Base-by-base conservation (phyloP, 1,140 invertebrate species). In the Vanessa tameamea region DNA sequence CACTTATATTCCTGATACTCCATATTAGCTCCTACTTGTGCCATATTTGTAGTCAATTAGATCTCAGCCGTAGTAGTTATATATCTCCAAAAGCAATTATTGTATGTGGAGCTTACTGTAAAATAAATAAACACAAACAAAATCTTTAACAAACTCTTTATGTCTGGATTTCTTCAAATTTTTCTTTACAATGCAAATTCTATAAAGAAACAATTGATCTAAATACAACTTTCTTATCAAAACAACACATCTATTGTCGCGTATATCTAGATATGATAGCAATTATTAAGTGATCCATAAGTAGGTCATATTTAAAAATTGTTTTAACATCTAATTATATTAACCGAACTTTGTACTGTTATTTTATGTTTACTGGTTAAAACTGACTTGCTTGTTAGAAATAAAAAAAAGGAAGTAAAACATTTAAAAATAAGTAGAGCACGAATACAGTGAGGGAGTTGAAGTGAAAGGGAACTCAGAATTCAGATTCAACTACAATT, bases 1-100 rank as follows among this genome's bases (percentile, higher is more conserved):
- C 97, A 95, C 84, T 95, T 95, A 83, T 95, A 94, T 87, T 95
- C 95, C 78, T 94, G 92, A 81, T 93, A 94, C 83, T 94, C 92
- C 86, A 93, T 90, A 76, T 93, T 93, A 67, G 92, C 93, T 73
- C 90, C 92, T 48, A 93, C 89, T 75, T 93, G 93, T 64, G 93
- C 91, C 93, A 93, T 93, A 69, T 77, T 85, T 48, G 57, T 57
- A 61, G 61, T 57, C 65, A 73, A 73, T 57, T 75, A 59, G 66
- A 71, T 55, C 75, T 69, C 64, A 74, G 59, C 31, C 68, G 61
- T 31, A 37, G 15, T 37, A 57, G 53, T 23, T 20, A 23, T 57
- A 16, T 20, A 11, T 57, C 13, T 26, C 53, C 9, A 23, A 57
- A 23, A 20, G 53, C 53, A 23, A 20, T 14, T 47, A 66, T 31